Conservation (phyloP, 2,113 vertebrate species). For the Podilymbus podiceps region DNA sequence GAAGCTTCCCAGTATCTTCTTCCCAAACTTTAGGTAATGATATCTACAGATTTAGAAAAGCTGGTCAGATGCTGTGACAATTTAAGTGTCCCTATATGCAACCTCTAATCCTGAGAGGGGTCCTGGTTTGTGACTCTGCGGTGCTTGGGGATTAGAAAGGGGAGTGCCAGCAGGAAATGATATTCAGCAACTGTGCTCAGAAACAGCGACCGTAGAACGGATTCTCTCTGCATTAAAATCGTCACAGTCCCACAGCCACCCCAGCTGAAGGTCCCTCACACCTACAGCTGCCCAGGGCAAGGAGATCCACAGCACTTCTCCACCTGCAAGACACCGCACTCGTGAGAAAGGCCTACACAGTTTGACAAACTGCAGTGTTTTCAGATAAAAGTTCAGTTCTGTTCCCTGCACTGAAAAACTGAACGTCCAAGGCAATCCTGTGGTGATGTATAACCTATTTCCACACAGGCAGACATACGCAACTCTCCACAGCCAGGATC, state of each 20-base stretch:
- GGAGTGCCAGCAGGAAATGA: background rate
- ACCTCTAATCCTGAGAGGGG: background rate
- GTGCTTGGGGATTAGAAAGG: background rate
- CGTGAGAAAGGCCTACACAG: background rate
- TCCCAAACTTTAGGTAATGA: background rate
- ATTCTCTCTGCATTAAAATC: background rate
- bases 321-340: background rate
- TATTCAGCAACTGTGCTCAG: background rate
- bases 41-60: background rate
- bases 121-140: background rate
- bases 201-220: background rate
- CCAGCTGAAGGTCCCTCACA: background rate
- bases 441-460: no score
- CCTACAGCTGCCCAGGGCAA: background rate
- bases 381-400: background rate
- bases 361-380: background rate
- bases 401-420: background rate
- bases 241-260: fast-evolving
- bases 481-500: no score
- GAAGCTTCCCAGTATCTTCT: background rate
- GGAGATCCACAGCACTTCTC: background rate
- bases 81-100: background rate
- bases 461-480: no score
- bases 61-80: background rate
- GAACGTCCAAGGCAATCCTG: background rate